These are phyloP conservation scores for Epistrophella euchroma DNA, from an alignment of 2,888 invertebrate species.

Conservation along the genomic window DNA sequence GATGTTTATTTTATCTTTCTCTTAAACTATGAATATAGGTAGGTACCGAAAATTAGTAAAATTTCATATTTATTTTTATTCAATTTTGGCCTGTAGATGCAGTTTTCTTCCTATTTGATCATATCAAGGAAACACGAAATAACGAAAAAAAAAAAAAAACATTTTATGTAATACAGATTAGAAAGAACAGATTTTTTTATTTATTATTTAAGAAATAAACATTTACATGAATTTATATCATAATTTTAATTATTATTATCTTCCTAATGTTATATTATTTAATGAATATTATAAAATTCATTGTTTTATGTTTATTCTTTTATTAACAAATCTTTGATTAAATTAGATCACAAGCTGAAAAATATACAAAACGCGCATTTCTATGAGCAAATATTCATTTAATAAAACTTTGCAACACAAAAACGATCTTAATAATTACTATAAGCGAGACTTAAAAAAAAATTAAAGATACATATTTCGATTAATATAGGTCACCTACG, in stretches of 20 bases:
- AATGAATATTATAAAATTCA: slow-evolving; percentile 63
- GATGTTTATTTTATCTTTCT: too few relatives aligned
- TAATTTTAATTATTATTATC: slow-evolving; percentile 60
- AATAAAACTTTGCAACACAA: slow-evolving; percentile 64
- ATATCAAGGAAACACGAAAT: neutral
- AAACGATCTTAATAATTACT: slow-evolving; percentile 24
- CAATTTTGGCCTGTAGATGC: too few relatives aligned
- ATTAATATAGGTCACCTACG: slow-evolving; percentile 13
- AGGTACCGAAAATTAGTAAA: too few relatives aligned
- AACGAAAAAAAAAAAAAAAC: neutral
- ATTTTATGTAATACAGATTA: slow-evolving; percentile 26
- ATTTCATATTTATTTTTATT: too few relatives aligned
- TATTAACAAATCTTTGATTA: slow-evolving; percentile 70
- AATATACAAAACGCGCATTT: slow-evolving; percentile 79
- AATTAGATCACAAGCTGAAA: slow-evolving; percentile 80
- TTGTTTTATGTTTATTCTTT: slow-evolving; percentile 25
- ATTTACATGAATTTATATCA: slow-evolving; percentile 67
- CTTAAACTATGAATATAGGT: too few relatives aligned
- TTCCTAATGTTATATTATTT: slow-evolving; percentile 57
- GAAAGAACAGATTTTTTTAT: slow-evolving; percentile 56
- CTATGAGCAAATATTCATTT: slow-evolving; percentile 55
- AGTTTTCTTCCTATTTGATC: neutral
- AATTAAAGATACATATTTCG: slow-evolving; percentile 13
- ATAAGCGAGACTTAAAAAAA: slow-evolving; percentile 14
- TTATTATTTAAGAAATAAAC: slow-evolving; percentile 72